Evolutionary conservation across 2,113 vertebrate species (phyloP).

Genomic region (Alligator mississippiensis): DNA sequence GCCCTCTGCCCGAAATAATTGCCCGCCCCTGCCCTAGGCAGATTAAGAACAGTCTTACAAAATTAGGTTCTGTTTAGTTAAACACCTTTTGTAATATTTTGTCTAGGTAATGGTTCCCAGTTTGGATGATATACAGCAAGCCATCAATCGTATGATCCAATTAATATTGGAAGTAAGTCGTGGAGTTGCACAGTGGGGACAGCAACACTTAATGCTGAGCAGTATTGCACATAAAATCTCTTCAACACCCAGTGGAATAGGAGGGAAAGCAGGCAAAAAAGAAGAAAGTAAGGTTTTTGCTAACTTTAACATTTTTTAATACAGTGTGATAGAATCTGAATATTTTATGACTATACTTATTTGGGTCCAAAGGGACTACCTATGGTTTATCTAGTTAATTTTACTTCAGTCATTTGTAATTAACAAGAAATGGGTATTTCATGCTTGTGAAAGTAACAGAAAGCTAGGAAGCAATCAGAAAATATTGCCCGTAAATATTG

Average conservation of each 20-base stretch:
- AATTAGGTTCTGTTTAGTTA: neutral
- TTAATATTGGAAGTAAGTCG: constrained; percentile 84
- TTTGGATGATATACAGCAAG: constrained; percentile 84
- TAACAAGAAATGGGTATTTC: neutral
- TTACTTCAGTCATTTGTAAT: neutral
- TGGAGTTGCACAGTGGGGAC: constrained; percentile 82
- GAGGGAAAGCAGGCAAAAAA: constrained; percentile 2
- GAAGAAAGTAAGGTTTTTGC: constrained; percentile 69
- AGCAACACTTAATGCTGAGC: constrained; percentile 56
- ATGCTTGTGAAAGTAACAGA: neutral
- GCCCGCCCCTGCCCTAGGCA: too few relatives aligned
- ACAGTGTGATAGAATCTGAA: neutral
- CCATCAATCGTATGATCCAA: constrained; percentile 79
- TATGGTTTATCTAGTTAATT: neutral
- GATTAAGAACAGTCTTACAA: neutral
- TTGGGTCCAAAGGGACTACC: neutral
- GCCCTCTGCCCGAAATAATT: too few relatives aligned
- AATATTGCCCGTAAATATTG: neutral
- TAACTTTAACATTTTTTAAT: neutral
- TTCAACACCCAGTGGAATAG: neutral
- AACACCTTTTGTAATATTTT: constrained; percentile 21
- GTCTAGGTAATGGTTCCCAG: constrained; percentile 83
- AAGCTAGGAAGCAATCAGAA: neutral
- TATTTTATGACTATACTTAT: neutral
- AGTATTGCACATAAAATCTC: neutral